These are phyloP conservation scores for Heterodera filipjevi DNA, from an alignment of 2,888 invertebrate species.

Conservation along the genomic window DNA sequence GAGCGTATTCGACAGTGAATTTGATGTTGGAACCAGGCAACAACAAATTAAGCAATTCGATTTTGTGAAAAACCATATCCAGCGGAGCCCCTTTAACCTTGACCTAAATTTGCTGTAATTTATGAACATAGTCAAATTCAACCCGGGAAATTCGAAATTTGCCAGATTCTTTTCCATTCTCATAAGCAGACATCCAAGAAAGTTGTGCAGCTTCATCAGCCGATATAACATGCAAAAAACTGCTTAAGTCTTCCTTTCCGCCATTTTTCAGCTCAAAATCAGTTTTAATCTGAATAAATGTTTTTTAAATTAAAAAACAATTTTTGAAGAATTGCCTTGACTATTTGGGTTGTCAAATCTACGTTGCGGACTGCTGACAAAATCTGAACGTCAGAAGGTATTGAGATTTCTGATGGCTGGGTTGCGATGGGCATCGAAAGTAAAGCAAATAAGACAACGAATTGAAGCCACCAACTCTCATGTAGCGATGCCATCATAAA, in stretches of 20 bases:
- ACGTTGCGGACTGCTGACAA: constrained; percentile 47
- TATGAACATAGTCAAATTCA: background rate
- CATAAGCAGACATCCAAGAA: constrained; percentile 50
- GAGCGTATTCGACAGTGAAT: constrained; percentile 74
- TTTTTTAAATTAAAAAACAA: background rate
- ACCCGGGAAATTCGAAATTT: constrained; percentile 44
- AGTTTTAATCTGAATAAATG: constrained; percentile 32
- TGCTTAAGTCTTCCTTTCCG: constrained; percentile 47
- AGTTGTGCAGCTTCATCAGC: constrained; percentile 48
- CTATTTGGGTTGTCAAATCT: constrained; percentile 59
- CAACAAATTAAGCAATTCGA: constrained; percentile 51
- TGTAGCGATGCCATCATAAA: background rate
- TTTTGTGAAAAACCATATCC: constrained; percentile 45
- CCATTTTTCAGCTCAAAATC: constrained; percentile 51
- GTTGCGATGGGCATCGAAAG: background rate
- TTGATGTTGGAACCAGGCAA: constrained; percentile 50
- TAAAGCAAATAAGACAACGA: constrained; percentile 14
- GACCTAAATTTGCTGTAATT: background rate
- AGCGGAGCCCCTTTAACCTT: constrained; percentile 28
- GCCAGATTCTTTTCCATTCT: constrained; percentile 43
- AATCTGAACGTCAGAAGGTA: constrained; percentile 30
- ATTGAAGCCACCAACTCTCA: background rate
- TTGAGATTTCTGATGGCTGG: constrained; percentile 15
- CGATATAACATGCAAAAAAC: constrained; percentile 47
- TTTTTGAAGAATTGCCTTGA: constrained; percentile 43